phyloP scores from a whole-genome alignment of 2,797 vertebrate species.

The Helicolenus hilgendorfi region DNA sequence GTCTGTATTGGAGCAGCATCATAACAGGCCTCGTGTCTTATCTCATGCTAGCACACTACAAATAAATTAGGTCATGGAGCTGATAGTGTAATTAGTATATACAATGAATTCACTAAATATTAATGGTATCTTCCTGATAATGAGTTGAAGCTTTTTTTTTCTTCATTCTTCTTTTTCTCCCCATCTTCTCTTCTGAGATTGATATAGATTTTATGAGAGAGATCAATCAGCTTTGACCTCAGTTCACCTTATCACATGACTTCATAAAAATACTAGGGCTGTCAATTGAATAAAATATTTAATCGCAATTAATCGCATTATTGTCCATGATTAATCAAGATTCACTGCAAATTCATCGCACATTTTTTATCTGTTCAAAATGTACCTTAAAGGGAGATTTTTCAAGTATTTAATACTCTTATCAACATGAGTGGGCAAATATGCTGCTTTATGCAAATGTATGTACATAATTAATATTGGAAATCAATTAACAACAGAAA shows the following conservation, averaged over 20 bases:
- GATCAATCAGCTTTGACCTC: slow-evolving; percentile 7
- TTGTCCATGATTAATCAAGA: too few relatives aligned
- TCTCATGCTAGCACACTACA: background rate
- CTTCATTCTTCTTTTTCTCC: background rate
- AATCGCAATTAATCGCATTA: too few relatives aligned
- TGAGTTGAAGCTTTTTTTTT: background rate
- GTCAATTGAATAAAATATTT: too few relatives aligned
- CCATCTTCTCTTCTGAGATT: background rate
- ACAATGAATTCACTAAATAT: slow-evolving; percentile 3
- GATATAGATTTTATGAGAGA: background rate
- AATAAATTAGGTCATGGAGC: slow-evolving; percentile 25
- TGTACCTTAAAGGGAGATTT: too few relatives aligned
- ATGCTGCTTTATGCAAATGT: too few relatives aligned
- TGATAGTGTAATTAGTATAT: slow-evolving; percentile 18
- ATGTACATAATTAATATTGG: too few relatives aligned
- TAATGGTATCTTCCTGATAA: background rate
- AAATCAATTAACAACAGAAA: too few relatives aligned
- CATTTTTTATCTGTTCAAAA: too few relatives aligned
- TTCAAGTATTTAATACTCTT: too few relatives aligned
- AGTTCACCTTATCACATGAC: background rate
- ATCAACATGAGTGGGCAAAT: too few relatives aligned
- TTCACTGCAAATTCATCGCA: too few relatives aligned
- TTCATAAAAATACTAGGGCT: background rate
- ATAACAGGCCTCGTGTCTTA: slow-evolving; percentile 15
- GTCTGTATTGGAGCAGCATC: background rate